These are phyloP conservation scores for Propithecus coquereli DNA, from an alignment of 2,113 vertebrate genomes.

Conservation along the genomic window DNA sequence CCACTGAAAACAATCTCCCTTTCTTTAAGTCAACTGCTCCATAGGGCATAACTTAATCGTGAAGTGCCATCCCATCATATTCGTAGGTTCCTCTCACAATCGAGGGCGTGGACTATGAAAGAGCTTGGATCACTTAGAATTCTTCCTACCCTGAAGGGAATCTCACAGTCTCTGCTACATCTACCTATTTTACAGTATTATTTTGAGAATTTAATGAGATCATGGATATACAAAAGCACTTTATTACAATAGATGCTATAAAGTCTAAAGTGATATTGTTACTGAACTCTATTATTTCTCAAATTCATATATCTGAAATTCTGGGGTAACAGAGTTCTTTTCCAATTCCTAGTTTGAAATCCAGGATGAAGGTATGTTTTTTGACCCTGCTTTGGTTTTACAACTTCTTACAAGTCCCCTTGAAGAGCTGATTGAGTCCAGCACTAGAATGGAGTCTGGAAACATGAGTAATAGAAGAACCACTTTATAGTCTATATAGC, in stretches of 20 bases:
- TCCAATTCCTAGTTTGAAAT: neutral
- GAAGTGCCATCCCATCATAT: accelerated
- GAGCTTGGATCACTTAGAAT: neutral
- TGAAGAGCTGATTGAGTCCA: neutral
- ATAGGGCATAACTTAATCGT: accelerated
- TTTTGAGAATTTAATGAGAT: neutral
- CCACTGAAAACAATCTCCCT: neutral
- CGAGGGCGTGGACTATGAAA: neutral
- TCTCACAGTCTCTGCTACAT: neutral
- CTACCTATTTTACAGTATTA: neutral
- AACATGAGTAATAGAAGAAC: neutral
- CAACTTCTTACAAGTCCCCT: neutral
- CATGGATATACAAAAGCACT: neutral
- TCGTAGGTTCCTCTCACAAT: neutral
- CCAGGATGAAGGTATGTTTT: neutral
- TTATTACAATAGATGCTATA: neutral
- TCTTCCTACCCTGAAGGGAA: neutral
- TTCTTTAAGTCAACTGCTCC: neutral
- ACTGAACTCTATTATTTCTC: neutral
- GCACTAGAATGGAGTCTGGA: too few species aligned
- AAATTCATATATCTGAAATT: neutral
- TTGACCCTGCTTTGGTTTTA: neutral
- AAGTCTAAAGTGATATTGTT: neutral
- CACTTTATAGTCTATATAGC: accelerated
- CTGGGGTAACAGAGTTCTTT: neutral